phyloP scores from a whole-genome alignment of 2,113 vertebrate genomes.

The Psettodes erumei region DNA sequence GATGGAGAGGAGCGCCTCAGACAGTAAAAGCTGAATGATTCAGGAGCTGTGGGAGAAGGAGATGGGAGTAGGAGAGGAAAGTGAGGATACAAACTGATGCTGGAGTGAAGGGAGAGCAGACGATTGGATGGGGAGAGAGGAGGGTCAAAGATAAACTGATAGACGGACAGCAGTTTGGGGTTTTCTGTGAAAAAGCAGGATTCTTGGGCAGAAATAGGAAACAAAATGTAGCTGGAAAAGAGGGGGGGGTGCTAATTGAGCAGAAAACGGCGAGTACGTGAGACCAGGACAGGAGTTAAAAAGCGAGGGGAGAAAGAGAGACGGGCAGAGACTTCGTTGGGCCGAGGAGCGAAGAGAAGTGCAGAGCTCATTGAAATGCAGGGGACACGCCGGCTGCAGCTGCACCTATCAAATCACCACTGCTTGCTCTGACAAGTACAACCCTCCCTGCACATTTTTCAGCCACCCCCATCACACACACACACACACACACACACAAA shows the following conservation, averaged over 20 bases:
- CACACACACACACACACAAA: constrained; percentile 16
- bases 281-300: constrained; percentile 44
- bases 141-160: constrained; percentile 9
- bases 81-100: background rate
- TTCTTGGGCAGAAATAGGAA: background rate
- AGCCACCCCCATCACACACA: constrained; percentile 19
- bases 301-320: constrained; percentile 31
- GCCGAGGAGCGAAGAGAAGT: constrained; percentile 57
- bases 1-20: constrained; percentile 5
- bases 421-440: constrained; percentile 73
- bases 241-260: constrained; percentile 40
- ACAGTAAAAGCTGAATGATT: constrained; percentile 12
- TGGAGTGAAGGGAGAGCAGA: background rate
- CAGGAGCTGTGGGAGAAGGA: background rate
- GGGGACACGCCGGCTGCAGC: constrained; percentile 84
- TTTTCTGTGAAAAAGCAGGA: constrained; percentile 10
- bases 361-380: constrained; percentile 85
- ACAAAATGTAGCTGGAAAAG: background rate
- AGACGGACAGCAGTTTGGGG: constrained; percentile 10
- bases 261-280: constrained; percentile 22
- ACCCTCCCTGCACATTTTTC: constrained; percentile 47
- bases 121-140: background rate
- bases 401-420: constrained; percentile 86
- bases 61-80: constrained; percentile 12
- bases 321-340: constrained; percentile 54